Percentiles rank a stretch among this genome's conserved stretches.
Evolutionary conservation across 2,888 invertebrate genomes (phyloP).

Genomic region (Spodoptera littoralis): DNA sequence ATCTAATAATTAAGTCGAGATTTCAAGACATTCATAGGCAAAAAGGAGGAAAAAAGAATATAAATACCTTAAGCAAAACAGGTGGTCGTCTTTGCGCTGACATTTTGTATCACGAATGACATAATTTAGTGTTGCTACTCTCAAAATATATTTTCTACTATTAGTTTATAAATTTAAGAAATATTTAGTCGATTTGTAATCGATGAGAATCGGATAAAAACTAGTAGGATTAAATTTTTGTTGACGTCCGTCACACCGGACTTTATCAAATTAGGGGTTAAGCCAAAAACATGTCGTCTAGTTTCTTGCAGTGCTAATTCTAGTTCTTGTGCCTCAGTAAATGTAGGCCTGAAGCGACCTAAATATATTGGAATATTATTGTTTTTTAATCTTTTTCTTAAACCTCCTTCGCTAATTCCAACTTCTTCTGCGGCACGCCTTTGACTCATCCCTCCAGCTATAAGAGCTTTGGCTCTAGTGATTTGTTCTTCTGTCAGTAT

Average conservation of each 20-base stretch:
- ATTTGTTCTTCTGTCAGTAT: too few relatives aligned
- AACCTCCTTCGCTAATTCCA: too few relatives aligned
- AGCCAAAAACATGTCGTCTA: too few relatives aligned
- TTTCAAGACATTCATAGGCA: background rate
- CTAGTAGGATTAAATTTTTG: conserved; percentile 21
- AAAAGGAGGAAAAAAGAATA: background rate
- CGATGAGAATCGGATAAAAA: conserved; percentile 22
- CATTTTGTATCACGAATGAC: conserved; percentile 12
- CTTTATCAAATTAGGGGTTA: conserved; percentile 5
- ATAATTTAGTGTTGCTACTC: background rate
- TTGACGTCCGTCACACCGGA: conserved; percentile 18
- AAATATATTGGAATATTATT: too few relatives aligned
- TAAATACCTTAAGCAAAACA: conserved; percentile 9
- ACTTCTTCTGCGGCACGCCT: too few relatives aligned
- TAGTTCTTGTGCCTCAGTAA: too few relatives aligned
- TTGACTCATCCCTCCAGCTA: too few relatives aligned
- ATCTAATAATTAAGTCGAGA: background rate
- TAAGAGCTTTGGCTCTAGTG: too few relatives aligned
- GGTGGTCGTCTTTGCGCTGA: conserved; percentile 20
- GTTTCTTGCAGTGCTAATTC: too few relatives aligned
- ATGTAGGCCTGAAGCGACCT: too few relatives aligned
- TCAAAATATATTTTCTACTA: conserved; percentile 10
- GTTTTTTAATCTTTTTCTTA: too few relatives aligned
- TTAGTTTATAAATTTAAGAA: conserved; percentile 20
- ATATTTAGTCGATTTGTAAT: conserved; percentile 17